Evolutionary conservation across 2,113 vertebrate species (phyloP).

Genomic region (Opisthocomus hoazin): DNA sequence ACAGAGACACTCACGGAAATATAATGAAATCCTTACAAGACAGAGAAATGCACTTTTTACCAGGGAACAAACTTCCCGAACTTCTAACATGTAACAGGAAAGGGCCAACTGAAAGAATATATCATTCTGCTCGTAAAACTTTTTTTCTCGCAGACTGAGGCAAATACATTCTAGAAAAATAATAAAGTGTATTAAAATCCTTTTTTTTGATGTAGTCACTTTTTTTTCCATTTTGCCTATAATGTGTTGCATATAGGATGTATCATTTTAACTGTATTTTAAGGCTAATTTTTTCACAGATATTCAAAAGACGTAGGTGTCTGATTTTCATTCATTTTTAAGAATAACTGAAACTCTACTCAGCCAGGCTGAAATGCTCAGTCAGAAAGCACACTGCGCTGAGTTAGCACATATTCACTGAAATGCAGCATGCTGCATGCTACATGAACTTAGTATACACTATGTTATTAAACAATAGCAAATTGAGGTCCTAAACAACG

Average conservation of each 20-base stretch:
- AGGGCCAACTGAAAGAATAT: not conserved
- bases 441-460: fast-evolving
- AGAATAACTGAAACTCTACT: not conserved
- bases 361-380: not conserved
- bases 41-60: not conserved
- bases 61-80: not conserved
- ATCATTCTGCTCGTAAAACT: not conserved
- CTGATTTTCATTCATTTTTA: not conserved
- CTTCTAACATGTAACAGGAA: not conserved
- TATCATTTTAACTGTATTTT: not conserved
- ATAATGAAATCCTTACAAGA: not conserved
- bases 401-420: not conserved
- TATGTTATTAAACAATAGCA: not conserved
- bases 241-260: not conserved
- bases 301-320: not conserved
- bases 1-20: not conserved
- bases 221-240: not conserved
- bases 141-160: not conserved
- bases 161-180: not conserved
- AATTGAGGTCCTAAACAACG: not conserved
- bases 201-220: not conserved
- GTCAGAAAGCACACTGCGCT: not conserved
- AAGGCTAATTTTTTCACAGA: not conserved
- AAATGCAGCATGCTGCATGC: not conserved
- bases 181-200: not conserved